Percentiles rank a stretch among this genome's conserved stretches.
Evolutionary conservation across 2,888 invertebrate genomes (phyloP).

Genomic region (Apodemia duryi): DNA sequence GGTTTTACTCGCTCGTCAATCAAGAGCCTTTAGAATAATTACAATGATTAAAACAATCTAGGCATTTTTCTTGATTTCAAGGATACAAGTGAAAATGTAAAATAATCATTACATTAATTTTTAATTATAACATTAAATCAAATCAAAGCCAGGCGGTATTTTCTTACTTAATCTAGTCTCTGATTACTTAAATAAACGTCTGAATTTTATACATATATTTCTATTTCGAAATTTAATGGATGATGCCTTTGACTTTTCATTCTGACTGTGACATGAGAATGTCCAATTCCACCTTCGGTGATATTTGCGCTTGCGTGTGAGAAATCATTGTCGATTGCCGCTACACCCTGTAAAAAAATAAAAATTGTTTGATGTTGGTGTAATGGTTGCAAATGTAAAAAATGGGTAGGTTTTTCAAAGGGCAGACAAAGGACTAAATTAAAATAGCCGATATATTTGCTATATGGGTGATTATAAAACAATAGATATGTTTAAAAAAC

Average conservation of each 20-base stretch:
- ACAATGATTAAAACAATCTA: too few species aligned
- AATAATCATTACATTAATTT: too few species aligned
- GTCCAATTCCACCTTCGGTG: slow-evolving; percentile 65
- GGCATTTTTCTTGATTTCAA: too few species aligned
- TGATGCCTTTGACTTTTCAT: slow-evolving; percentile 73
- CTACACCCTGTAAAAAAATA: slow-evolving; percentile 55
- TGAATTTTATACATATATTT: slow-evolving; percentile 56
- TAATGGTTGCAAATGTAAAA: too few species aligned
- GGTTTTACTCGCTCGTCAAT: too few species aligned
- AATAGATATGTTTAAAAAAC: too few species aligned
- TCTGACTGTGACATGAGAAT: slow-evolving; percentile 57
- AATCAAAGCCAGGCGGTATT: not conserved
- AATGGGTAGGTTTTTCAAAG: too few species aligned
- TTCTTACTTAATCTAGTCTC: not conserved
- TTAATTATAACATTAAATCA: not conserved
- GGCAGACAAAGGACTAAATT: too few species aligned
- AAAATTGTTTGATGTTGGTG: not conserved
- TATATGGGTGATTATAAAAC: too few species aligned
- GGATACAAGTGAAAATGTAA: too few species aligned
- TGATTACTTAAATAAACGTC: not conserved
- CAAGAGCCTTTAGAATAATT: too few species aligned
- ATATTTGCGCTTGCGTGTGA: slow-evolving; percentile 71
- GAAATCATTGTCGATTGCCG: slow-evolving; percentile 68
- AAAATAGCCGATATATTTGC: too few species aligned
- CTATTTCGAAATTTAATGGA: slow-evolving; percentile 69